A percentile compares a stretch with the other conserved stretches of the same genome.
Evolutionary conservation across 2,888 invertebrate genomes (phyloP).

Genomic region (Brenthis ino): DNA sequence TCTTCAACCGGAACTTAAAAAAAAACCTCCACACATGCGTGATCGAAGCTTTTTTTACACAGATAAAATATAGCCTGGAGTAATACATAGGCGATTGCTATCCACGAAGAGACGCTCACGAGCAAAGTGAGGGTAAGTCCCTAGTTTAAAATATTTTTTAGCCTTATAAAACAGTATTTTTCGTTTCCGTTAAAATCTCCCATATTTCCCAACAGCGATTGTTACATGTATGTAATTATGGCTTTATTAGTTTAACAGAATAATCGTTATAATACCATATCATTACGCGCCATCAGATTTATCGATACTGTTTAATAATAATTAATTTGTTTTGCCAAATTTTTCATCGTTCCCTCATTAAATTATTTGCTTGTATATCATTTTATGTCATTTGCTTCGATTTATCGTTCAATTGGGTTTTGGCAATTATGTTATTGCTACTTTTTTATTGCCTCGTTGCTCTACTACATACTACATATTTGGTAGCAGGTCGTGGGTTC

Average conservation of each 20-base stretch:
- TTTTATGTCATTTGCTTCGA: background rate
- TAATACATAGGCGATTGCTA: too few species aligned
- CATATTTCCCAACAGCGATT: background rate
- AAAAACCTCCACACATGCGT: too few species aligned
- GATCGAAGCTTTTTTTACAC: too few species aligned
- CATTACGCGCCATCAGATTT: slow-evolving; percentile 7
- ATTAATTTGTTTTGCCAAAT: background rate
- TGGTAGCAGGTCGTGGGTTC: too few species aligned
- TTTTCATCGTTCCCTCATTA: slow-evolving; percentile 2
- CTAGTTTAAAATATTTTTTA: too few species aligned
- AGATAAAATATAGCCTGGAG: too few species aligned
- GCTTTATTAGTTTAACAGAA: slow-evolving; percentile 4
- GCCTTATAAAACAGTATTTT: background rate
- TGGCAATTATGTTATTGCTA: background rate
- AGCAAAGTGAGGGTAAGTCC: too few species aligned
- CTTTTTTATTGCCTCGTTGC: background rate
- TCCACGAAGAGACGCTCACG: too few species aligned
- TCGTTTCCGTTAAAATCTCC: background rate
- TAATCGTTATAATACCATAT: slow-evolving; percentile 15
- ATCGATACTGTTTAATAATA: slow-evolving; percentile 9
- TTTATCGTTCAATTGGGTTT: background rate
- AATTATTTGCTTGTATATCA: slow-evolving; percentile 3
- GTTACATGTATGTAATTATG: background rate
- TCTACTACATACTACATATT: too few species aligned
- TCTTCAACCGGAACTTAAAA: too few species aligned